phyloP scores from a whole-genome alignment of 2,113 vertebrate genomes.

The Plecturocebus donacophilus region DNA sequence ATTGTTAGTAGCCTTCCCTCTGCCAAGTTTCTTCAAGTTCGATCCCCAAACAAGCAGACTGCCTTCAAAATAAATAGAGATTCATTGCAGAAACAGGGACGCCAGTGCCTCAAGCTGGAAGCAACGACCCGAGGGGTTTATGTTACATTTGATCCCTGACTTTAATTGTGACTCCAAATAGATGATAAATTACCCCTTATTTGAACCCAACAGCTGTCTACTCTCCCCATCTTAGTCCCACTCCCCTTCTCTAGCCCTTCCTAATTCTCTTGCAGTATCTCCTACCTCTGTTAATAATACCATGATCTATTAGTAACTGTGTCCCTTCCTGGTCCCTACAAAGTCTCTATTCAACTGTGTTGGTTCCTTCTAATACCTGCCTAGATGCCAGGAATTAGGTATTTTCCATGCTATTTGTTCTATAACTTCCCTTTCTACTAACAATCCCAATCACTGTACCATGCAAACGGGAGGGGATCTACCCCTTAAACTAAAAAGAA shows the following conservation, averaged over 20 bases:
- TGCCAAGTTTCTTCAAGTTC: slow-evolving; percentile 54
- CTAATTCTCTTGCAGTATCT: neutral
- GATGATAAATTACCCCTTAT: slow-evolving; percentile 56
- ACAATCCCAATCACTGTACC: neutral
- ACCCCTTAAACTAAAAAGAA: neutral
- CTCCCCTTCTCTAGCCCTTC: neutral
- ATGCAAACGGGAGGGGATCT: neutral
- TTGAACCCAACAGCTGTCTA: slow-evolving; percentile 35
- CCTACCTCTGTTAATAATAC: neutral
- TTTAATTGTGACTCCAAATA: slow-evolving; percentile 13
- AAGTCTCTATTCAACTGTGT: neutral
- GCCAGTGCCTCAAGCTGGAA: neutral
- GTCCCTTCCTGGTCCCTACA: neutral
- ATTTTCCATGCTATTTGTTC: neutral
- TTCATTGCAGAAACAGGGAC: neutral
- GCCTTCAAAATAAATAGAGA: slow-evolving; percentile 63
- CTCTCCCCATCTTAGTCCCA: neutral
- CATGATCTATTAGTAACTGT: neutral
- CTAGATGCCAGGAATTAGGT: neutral
- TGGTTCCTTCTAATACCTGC: neutral
- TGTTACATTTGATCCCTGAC: neutral
- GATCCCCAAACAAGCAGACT: slow-evolving; percentile 43
- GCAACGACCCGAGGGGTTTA: slow-evolving; percentile 23
- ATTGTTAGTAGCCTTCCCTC: slow-evolving; percentile 62
- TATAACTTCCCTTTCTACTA: neutral